These are phyloP conservation scores for Hyphantria cunea DNA, from an alignment of 1,140 invertebrate genomes.

Conservation along the genomic window DNA sequence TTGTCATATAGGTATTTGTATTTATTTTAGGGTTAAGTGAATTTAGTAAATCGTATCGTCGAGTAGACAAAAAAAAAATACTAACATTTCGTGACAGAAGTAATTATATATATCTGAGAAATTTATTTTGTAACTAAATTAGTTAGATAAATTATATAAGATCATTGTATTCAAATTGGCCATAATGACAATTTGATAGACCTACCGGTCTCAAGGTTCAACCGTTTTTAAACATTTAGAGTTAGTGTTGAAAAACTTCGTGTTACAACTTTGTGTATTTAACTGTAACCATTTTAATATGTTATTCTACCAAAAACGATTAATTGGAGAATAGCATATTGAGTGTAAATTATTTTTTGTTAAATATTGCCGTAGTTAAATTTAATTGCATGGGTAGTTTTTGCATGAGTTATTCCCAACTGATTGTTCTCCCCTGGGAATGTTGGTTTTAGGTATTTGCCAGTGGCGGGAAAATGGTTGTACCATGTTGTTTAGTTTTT, in stretches of 20 bases:
- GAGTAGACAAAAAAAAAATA: too few relatives aligned
- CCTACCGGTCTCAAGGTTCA: neutral
- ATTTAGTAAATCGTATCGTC: neutral
- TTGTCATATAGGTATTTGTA: neutral
- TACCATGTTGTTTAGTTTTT: too few relatives aligned
- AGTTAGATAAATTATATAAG: neutral
- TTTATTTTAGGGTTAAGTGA: neutral
- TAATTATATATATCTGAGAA: neutral
- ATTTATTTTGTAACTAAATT: neutral
- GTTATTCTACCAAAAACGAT: constrained; percentile 29
- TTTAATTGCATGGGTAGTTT: constrained; percentile 35
- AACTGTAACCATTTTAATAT: constrained; percentile 28
- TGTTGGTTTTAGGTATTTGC: neutral
- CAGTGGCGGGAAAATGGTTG: constrained; percentile 6
- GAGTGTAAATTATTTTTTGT: constrained; percentile 37
- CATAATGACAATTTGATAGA: neutral
- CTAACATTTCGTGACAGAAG: too few relatives aligned
- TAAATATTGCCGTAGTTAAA: constrained; percentile 34
- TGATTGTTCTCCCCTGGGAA: constrained; percentile 8
- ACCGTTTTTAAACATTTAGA: too few relatives aligned
- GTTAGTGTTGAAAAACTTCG: constrained; percentile 5
- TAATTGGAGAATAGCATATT: constrained; percentile 36
- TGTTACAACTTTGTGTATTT: constrained; percentile 20
- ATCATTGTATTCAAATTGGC: neutral
- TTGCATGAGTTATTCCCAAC: constrained; percentile 28